Percentiles rank a stretch among this genome's conserved stretches.
These are phyloP conservation scores for Macroteleia sp. DNA, from an alignment of 2,888 invertebrate species.

Conservation along the genomic window DNA sequence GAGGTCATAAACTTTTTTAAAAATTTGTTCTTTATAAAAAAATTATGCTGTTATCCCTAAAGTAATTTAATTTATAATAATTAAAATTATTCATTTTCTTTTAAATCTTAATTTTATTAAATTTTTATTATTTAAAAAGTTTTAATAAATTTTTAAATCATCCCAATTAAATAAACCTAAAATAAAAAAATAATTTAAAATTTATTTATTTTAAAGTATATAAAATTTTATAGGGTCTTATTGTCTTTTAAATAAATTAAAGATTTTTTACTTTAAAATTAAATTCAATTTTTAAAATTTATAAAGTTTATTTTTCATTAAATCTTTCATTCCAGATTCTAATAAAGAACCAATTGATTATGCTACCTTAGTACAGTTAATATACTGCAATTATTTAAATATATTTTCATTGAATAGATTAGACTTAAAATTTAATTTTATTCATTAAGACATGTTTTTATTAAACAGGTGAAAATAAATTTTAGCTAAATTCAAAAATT, in stretches of 20 bases:
- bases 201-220: conserved; percentile 72
- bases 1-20: conserved; percentile 92
- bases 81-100: conserved; percentile 55
- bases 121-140: conserved; percentile 85
- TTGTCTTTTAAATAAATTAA: conserved; percentile 88
- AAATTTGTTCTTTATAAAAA: conserved; percentile 90
- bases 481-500: conserved; percentile 87
- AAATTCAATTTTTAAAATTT: conserved; percentile 85
- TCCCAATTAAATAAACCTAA: conserved; percentile 87
- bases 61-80: conserved; percentile 87
- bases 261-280: conserved; percentile 88
- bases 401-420: conserved; percentile 91
- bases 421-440: conserved; percentile 87
- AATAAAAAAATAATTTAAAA: conserved; percentile 75
- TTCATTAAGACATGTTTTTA: conserved; percentile 90
- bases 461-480: conserved; percentile 88
- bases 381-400: conserved; percentile 90
- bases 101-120: conserved; percentile 86
- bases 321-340: conserved; percentile 91
- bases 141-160: conserved; percentile 86
- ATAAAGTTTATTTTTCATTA: conserved; percentile 88
- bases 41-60: conserved; percentile 94
- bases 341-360: conserved; percentile 93
- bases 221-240: conserved; percentile 92
- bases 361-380: conserved; percentile 93